Evolutionary conservation across 2,113 vertebrate species (phyloP).

Genomic region (Orientallactaga bullata): DNA sequence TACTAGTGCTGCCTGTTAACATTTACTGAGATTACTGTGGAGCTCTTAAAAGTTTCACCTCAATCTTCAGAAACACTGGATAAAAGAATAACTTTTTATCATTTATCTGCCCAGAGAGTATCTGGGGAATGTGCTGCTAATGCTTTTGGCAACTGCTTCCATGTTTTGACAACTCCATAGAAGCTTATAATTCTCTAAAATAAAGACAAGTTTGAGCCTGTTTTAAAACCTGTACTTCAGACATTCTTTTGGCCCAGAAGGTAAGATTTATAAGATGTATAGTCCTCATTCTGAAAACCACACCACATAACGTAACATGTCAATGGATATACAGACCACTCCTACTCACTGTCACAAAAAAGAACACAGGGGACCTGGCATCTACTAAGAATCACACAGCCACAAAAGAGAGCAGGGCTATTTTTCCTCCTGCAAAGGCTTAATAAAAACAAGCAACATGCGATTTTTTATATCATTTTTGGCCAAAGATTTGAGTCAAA

Average conservation of each 20-base stretch:
- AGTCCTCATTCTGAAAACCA: not conserved
- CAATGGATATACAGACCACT: accelerated
- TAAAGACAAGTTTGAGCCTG: not conserved
- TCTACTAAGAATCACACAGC: not conserved
- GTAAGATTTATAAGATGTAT: not conserved
- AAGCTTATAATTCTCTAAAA: not conserved
- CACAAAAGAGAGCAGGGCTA: not conserved
- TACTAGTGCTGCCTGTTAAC: too few species aligned
- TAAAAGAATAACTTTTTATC: not conserved
- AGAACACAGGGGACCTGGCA: not conserved
- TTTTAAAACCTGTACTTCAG: not conserved
- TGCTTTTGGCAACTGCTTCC: not conserved
- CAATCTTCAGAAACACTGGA: not conserved
- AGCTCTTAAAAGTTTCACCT: not conserved
- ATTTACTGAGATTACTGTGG: not conserved
- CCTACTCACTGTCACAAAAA: not conserved
- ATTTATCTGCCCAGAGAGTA: not conserved
- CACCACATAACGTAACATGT: not conserved
- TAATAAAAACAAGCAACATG: not conserved
- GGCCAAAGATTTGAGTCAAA: not conserved
- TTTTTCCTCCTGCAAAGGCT: not conserved
- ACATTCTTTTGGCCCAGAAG: too few species aligned
- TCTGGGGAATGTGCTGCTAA: not conserved
- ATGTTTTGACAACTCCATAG: not conserved
- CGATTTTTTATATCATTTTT: not conserved